These are phyloP conservation scores for Trachemys scripta DNA, from an alignment of 2,113 vertebrate species.

Conservation along the genomic window DNA sequence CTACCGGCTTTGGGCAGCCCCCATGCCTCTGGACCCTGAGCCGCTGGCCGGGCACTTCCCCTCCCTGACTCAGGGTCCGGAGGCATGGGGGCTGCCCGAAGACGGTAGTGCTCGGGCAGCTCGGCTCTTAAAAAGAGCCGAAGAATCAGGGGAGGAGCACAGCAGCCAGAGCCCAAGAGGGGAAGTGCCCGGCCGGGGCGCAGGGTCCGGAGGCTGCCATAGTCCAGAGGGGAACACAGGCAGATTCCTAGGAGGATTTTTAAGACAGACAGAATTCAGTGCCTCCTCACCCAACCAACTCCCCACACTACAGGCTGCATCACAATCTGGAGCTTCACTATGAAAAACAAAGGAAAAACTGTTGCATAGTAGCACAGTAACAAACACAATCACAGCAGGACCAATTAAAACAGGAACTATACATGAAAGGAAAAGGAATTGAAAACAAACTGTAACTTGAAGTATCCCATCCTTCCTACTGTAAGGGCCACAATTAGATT, in stretches of 20 bases:
- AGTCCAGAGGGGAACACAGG: not conserved
- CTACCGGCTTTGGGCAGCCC: too few species aligned
- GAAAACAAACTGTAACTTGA: not conserved
- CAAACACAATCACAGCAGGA: not conserved
- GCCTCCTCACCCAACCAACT: not conserved
- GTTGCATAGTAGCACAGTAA: not conserved
- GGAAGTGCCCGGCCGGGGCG: too few species aligned
- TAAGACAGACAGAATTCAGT: rapidly evolving
- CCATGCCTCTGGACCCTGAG: too few species aligned
- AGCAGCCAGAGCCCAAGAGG: too few species aligned
- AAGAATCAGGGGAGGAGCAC: too few species aligned
- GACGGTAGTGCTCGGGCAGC: too few species aligned
- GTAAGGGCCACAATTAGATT: not conserved
- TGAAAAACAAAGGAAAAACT: not conserved
- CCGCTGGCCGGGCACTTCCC: too few species aligned
- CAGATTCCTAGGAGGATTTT: not conserved
- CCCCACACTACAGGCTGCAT: not conserved
- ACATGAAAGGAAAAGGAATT: not conserved
- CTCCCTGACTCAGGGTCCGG: too few species aligned
- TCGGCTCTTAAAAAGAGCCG: too few species aligned
- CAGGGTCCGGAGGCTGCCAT: not conserved
- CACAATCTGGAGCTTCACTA: not conserved
- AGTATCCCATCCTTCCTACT: not conserved
- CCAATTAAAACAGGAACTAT: not conserved
- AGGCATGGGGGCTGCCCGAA: too few species aligned